Base-by-base conservation (phyloP, 2,888 invertebrate genomes). In the Pterostichus niger region DNA sequence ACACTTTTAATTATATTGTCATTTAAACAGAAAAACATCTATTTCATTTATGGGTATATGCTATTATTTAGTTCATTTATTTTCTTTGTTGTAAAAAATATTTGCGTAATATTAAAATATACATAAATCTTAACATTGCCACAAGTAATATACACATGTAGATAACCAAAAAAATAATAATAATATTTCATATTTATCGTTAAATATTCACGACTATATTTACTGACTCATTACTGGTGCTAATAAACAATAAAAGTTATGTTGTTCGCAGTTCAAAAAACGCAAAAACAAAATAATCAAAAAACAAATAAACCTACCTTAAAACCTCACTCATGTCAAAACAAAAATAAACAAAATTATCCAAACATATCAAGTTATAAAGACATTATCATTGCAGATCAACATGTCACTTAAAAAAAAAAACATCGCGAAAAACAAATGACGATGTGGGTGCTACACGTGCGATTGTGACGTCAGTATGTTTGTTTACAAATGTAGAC, bases 401-500 rank as follows among this genome's bases (percentile, higher is more conserved):
- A 13, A 17, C 6, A 1, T 6, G 6, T 2, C 59, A 59, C 5
- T 31, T 13, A 31, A 59, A 64, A 64, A 64, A 31, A 35, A 64
- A 64, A 64, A 35, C 64, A 64, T 13, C 13, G 13, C 13, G 35
- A 35, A 49, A 13, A 64, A 35, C 33, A 35, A 33, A 5, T 40
- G 40, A 40, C 59, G 59, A 54, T 9, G 54, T 59, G 59, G 31
- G 31, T 31, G 24, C 64, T n/a, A 64, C 64, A 64, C 64, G 64
- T 64, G 40, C 31, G 0, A 31, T 24, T 40, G 3, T 35, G 13
- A 64, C 64, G 64, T 64, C 64, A 64, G n/a, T 10, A n/a, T 11
- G 56, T 56, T 64, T 64, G 64, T 64, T 64, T 64, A 64, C 64
- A 64, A 31, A n/a, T 64, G 35, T 11, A 59, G 31, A 31, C 1